Evolutionary conservation across 1,140 invertebrate genomes (phyloP).

Genomic region (Lineus longissimus): DNA sequence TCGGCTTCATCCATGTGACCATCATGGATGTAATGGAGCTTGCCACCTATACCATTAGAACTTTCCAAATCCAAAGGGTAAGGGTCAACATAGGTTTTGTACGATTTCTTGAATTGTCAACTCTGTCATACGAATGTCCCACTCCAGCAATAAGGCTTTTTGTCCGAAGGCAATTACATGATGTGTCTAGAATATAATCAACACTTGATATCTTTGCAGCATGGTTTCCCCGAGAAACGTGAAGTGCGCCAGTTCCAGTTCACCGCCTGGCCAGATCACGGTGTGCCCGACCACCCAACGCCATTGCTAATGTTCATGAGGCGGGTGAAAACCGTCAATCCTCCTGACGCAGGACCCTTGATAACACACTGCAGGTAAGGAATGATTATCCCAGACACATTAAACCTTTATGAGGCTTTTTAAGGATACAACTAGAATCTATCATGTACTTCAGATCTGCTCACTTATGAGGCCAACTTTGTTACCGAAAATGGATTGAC

Average conservation of each 20-base stretch:
- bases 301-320: slow-evolving; percentile 96
- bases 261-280: slow-evolving; percentile 99
- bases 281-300: slow-evolving; percentile 96
- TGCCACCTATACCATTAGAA: slow-evolving; percentile 95
- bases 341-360: slow-evolving; percentile 83
- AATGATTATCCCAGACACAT: no score
- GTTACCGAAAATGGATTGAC: no score
- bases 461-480: no score
- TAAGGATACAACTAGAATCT: no score
- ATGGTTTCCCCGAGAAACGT: slow-evolving; percentile 59
- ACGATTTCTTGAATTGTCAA: slow-evolving; percentile 4
- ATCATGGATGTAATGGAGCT: slow-evolving; percentile 92
- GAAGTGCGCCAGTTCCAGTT: slow-evolving; percentile 99
- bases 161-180: no score
- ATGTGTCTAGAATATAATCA: no score
- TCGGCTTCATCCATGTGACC: slow-evolving; percentile 80
- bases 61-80: slow-evolving; percentile 79
- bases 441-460: no score
- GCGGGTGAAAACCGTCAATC: slow-evolving; percentile 79
- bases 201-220: slow-evolving; percentile 25
- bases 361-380: slow-evolving; percentile 87
- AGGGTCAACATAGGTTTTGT: slow-evolving; percentile 15
- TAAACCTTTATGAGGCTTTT: no score
- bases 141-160: no score
- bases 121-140: no score